Percentiles rank a stretch among this genome's conserved stretches.
Conservation (phyloP, 2,797 vertebrate genomes). For the Xiphorhynchus erythropygius region DNA sequence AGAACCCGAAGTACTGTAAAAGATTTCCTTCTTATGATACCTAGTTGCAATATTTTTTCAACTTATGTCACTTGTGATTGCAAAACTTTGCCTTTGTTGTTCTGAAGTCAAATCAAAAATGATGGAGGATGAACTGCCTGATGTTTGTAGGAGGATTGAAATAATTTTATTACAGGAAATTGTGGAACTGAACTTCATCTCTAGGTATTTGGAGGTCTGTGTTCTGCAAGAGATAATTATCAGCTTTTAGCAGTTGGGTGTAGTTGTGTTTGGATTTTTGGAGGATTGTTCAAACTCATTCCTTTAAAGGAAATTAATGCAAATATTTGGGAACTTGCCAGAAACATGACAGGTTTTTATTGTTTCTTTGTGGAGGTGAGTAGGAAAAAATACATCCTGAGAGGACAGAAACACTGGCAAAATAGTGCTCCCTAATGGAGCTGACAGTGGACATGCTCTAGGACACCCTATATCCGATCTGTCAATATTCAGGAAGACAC, state of each 20-base stretch:
- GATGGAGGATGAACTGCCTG: background rate
- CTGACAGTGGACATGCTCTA: accelerated
- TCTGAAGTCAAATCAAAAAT: background rate
- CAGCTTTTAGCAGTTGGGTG: background rate
- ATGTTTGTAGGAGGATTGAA: background rate
- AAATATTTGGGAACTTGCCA: background rate
- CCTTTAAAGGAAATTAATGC: background rate
- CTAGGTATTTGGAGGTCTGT: background rate
- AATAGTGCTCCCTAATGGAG: background rate
- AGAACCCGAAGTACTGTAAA: background rate
- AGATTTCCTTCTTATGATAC: background rate
- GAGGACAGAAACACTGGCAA: background rate
- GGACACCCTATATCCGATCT: background rate
- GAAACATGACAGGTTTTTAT: background rate
- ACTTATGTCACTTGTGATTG: background rate
- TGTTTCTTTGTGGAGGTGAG: background rate
- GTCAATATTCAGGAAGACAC: background rate
- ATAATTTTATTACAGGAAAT: background rate
- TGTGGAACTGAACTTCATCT: background rate
- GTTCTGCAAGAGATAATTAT: background rate
- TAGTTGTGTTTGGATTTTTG: background rate
- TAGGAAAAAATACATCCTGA: background rate
- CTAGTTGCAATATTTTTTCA: background rate
- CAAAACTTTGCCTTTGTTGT: background rate
- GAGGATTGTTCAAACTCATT: background rate